These are phyloP conservation scores for Sakesphorus luctuosus DNA, from an alignment of 2,113 vertebrate species.

Conservation along the genomic window DNA sequence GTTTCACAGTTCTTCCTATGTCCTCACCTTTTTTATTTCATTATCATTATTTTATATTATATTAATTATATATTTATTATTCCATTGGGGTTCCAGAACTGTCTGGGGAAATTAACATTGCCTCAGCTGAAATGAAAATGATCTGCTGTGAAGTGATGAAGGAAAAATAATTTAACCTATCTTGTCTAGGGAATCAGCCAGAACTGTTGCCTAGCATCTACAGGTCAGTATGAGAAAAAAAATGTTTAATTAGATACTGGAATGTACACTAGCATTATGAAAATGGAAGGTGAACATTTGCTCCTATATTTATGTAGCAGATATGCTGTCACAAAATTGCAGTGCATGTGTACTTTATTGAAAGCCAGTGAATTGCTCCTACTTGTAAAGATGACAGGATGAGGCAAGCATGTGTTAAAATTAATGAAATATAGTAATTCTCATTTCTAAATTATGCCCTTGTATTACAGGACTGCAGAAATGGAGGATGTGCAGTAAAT, in stretches of 20 bases:
- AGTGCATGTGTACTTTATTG: not conserved
- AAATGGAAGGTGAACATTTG: not conserved
- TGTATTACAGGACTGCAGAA: not conserved
- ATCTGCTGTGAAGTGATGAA: not conserved
- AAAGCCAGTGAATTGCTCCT: not conserved
- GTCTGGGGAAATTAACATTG: slow-evolving; percentile 61
- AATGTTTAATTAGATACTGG: not conserved
- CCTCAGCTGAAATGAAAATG: slow-evolving; percentile 56
- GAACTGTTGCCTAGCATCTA: slow-evolving; percentile 8
- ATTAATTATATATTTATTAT: slow-evolving; percentile 27
- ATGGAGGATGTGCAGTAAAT: slow-evolving; percentile 4
- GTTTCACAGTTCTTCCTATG: slow-evolving; percentile 1
- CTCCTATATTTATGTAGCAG: not conserved
- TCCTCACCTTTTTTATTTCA: not conserved
- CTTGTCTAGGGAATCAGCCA: slow-evolving; percentile 5
- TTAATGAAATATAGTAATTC: not conserved
- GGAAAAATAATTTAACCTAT: not conserved
- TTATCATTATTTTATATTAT: too few relatives aligned
- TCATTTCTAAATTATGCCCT: slow-evolving; percentile 17
- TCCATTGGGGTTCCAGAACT: slow-evolving; percentile 20
- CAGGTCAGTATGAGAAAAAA: not conserved
- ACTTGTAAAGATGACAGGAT: not conserved
- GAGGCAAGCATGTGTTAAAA: slow-evolving; percentile 9
- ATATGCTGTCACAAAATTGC: not conserved
- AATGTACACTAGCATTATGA: not conserved